Conservation (phyloP, 2,888 invertebrate species). For the Aspidiotus rigidus region DNA sequence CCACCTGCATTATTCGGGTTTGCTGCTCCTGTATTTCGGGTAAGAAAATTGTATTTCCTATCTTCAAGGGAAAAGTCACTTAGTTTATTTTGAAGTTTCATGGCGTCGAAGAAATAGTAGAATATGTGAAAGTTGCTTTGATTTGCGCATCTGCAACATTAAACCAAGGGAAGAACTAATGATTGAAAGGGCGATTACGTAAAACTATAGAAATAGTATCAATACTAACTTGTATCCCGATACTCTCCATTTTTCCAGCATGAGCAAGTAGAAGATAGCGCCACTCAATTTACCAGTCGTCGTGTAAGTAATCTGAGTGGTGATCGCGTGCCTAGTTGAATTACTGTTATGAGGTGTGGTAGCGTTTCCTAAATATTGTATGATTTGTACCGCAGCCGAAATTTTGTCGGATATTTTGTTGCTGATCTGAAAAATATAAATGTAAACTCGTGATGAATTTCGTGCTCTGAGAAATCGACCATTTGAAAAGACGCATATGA, state of each 20-base stretch:
- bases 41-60: slow-evolving; percentile 64
- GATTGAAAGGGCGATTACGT: neutral
- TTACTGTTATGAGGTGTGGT: slow-evolving; percentile 74
- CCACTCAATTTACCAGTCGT: slow-evolving; percentile 82
- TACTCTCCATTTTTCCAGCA: slow-evolving; percentile 81
- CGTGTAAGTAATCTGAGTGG: slow-evolving; percentile 71
- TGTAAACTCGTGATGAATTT: neutral
- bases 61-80: slow-evolving; percentile 58
- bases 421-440: slow-evolving; percentile 40
- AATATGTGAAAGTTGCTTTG: slow-evolving; percentile 81
- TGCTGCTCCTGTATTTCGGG: slow-evolving; percentile 45
- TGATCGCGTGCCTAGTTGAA: slow-evolving; percentile 73
- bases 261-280: slow-evolving; percentile 74
- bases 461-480: neutral
- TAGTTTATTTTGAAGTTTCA: slow-evolving; percentile 58
- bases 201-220: slow-evolving; percentile 3
- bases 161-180: slow-evolving; percentile 1
- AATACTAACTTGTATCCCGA: slow-evolving; percentile 46
- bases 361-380: slow-evolving; percentile 73
- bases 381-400: slow-evolving; percentile 57
- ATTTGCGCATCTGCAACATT: slow-evolving; percentile 35
- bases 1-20: slow-evolving; percentile 42
- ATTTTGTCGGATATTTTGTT: slow-evolving; percentile 57
- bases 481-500: slow-evolving; percentile 4
- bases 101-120: slow-evolving; percentile 80